phyloP scores from a whole-genome alignment of 2,113 vertebrate species.

The Chrysemys picta region DNA sequence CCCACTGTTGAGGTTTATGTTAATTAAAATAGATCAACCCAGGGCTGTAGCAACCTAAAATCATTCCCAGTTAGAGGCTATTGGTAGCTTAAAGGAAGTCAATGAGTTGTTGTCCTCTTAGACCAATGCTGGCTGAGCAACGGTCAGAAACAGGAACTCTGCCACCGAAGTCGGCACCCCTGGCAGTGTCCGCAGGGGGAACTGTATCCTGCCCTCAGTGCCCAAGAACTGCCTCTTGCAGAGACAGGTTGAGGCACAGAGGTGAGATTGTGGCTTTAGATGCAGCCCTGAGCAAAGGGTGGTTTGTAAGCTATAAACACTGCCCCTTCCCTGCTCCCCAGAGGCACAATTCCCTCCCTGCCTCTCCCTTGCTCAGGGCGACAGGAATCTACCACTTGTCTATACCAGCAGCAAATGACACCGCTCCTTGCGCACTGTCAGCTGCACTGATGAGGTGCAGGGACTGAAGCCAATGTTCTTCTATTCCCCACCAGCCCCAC shows the following conservation, averaged over 20 bases:
- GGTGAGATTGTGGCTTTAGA: neutral
- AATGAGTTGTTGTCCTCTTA: neutral
- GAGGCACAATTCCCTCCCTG: neutral
- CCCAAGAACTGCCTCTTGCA: neutral
- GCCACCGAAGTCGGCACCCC: neutral
- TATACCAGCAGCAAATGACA: neutral
- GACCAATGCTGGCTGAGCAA: neutral
- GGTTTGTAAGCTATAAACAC: neutral
- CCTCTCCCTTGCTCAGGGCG: neutral
- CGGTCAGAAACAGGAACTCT: neutral
- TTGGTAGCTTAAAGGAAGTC: neutral
- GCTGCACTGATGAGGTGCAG: neutral
- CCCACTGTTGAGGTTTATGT: neutral
- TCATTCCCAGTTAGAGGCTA: neutral
- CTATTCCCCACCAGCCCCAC: neutral
- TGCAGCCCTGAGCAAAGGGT: neutral
- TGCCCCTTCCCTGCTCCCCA: neutral
- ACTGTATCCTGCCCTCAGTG: neutral
- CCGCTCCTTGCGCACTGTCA: neutral
- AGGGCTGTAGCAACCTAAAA: neutral
- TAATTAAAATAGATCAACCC: neutral
- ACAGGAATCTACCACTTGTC: neutral
- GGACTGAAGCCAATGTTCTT: neutral
- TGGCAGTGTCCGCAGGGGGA: neutral
- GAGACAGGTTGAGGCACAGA: neutral